Percentiles rank a stretch among this genome's conserved stretches.
These are phyloP conservation scores for Hippoglossus hippoglossus DNA, from an alignment of 2,797 vertebrate species.

Conservation along the genomic window DNA sequence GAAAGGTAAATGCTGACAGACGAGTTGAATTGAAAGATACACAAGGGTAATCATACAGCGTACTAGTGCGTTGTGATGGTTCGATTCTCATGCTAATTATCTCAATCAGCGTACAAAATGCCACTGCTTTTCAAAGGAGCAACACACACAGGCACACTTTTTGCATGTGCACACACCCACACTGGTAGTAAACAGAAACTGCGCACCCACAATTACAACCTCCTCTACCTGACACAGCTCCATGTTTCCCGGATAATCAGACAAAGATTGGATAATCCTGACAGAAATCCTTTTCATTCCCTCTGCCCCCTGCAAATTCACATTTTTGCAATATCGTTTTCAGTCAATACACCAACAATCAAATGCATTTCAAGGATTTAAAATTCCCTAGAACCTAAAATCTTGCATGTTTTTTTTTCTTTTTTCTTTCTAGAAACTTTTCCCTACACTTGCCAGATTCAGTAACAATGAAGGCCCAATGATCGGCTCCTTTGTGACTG, in stretches of 20 bases:
- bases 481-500: conserved; percentile 41
- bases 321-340: conserved; percentile 75
- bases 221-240: conserved; percentile 72
- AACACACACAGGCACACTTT: conserved; percentile 26
- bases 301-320: conserved; percentile 69
- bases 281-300: conserved; percentile 79
- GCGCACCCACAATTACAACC: conserved; percentile 73
- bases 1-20: conserved; percentile 57
- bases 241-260: conserved; percentile 79
- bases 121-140: conserved; percentile 61
- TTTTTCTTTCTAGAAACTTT: conserved; percentile 53
- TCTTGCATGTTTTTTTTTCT: conserved; percentile 53
- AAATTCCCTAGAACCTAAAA: conserved; percentile 55
- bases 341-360: conserved; percentile 70
- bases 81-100: conserved; percentile 86
- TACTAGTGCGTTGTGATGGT: conserved; percentile 78
- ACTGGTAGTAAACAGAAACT: conserved; percentile 73
- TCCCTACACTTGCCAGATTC: conserved; percentile 60
- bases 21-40: conserved; percentile 55
- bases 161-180: conserved; percentile 26
- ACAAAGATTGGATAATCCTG: conserved; percentile 78
- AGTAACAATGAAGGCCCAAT: conserved; percentile 52
- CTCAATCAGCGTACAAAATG: conserved; percentile 77
- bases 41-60: conserved; percentile 73
- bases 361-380: conserved; percentile 66